Conservation (phyloP, 2,113 vertebrate genomes). For the Scomber colias region DNA sequence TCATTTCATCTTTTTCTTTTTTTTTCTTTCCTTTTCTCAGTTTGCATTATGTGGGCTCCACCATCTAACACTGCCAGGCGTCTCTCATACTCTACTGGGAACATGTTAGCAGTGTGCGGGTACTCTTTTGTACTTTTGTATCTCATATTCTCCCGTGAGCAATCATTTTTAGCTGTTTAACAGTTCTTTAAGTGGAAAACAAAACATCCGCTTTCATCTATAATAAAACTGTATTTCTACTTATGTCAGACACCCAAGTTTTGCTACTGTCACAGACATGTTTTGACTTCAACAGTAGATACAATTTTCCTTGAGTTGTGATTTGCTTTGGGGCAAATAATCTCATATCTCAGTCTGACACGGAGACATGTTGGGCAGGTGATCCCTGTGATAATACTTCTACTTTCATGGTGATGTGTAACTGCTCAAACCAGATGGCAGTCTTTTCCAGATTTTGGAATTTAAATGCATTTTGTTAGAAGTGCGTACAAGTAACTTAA, state of each 20-base stretch:
- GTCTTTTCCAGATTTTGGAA: neutral
- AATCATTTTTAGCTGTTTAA: neutral
- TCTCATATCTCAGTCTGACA: conserved; percentile 25
- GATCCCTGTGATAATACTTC: conserved; percentile 7
- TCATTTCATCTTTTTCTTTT: too few species aligned
- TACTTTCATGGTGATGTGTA: neutral
- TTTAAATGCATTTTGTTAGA: neutral
- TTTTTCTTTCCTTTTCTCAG: too few species aligned
- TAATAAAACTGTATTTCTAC: neutral
- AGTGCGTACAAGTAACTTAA: neutral
- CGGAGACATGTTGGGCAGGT: conserved; percentile 4
- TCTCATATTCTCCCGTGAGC: neutral
- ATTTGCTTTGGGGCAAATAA: conserved; percentile 3
- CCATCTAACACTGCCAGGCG: too few species aligned
- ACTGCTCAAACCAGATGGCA: neutral
- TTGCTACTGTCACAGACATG: neutral
- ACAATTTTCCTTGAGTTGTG: neutral
- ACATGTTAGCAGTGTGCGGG: too few species aligned
- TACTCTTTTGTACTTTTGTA: too few species aligned
- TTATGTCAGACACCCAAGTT: neutral
- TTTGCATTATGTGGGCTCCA: too few species aligned
- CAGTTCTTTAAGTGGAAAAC: too few species aligned
- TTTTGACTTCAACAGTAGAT: neutral
- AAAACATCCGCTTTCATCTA: neutral
- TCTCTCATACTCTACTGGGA: too few species aligned